A percentile compares a stretch with the other conserved stretches of the same genome.
These are phyloP conservation scores for Coptodon rendalli DNA, from an alignment of 2,113 vertebrate species.

Conservation along the genomic window DNA sequence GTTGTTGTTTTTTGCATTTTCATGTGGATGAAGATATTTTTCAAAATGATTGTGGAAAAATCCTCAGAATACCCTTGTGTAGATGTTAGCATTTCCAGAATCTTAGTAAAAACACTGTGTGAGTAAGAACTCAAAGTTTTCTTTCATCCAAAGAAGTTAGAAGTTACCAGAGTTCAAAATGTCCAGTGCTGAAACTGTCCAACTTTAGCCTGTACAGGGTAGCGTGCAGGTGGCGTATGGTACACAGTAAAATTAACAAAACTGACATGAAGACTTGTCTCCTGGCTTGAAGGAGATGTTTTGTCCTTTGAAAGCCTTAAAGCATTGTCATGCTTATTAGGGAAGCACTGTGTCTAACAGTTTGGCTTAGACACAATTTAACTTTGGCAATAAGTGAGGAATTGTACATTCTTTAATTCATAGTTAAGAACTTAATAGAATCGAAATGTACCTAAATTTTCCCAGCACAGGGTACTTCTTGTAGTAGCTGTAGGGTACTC, in stretches of 20 bases:
- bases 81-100: neutral
- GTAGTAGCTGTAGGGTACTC: neutral
- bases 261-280: fast-evolving
- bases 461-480: neutral
- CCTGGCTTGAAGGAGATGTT: neutral
- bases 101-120: neutral
- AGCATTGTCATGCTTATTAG: neutral
- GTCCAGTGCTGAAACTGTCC: fast-evolving
- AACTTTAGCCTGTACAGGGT: neutral
- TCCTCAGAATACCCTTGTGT: neutral
- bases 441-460: neutral
- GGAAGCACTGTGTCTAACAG: neutral
- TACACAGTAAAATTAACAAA: neutral
- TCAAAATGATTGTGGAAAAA: neutral
- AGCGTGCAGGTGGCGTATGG: fast-evolving
- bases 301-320: neutral
- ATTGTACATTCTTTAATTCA: fast-evolving
- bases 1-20: neutral
- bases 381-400: neutral
- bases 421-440: neutral
- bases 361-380: neutral
- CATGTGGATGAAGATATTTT: neutral
- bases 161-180: neutral
- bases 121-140: neutral
- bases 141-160: neutral